Percentiles rank a stretch among this genome's conserved stretches.
Evolutionary conservation across 2,797 vertebrate species (phyloP).

Genomic region (Sphenopsis melanotis): DNA sequence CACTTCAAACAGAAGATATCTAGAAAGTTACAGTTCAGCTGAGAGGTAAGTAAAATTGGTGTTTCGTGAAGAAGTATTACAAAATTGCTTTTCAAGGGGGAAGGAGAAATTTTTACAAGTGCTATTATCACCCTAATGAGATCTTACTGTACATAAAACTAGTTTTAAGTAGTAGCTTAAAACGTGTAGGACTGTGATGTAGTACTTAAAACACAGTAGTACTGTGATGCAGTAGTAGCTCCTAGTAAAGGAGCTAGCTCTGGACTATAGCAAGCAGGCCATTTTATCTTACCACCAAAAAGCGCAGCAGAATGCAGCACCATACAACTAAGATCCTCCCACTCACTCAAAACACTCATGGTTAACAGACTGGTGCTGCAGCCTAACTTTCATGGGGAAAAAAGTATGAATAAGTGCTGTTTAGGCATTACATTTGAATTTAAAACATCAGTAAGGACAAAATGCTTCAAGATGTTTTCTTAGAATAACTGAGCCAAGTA

Average conservation of each 20-base stretch:
- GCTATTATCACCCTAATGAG: not conserved
- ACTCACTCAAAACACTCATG: not conserved
- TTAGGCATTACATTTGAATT: not conserved
- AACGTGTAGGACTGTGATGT: not conserved
- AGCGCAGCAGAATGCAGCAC: not conserved
- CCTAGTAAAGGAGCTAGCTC: not conserved
- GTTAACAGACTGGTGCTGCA: not conserved
- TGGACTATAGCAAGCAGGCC: not conserved
- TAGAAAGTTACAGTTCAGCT: not conserved
- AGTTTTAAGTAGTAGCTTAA: not conserved
- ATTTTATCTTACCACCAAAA: not conserved
- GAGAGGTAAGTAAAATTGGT: not conserved
- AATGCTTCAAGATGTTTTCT: not conserved
- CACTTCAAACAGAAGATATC: not conserved
- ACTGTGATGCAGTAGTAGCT: not conserved
- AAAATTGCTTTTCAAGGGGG: not conserved
- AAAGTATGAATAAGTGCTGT: not conserved
- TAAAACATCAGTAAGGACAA: not conserved
- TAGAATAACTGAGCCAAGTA: not conserved
- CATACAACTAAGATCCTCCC: rapidly evolving
- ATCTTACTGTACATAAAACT: not conserved
- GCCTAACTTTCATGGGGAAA: not conserved
- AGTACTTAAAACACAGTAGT: not conserved
- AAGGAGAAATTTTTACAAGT: not conserved
- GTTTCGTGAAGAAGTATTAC: not conserved